Base-by-base conservation (phyloP, 2,888 invertebrate species). In the Chironomus riparius region DNA sequence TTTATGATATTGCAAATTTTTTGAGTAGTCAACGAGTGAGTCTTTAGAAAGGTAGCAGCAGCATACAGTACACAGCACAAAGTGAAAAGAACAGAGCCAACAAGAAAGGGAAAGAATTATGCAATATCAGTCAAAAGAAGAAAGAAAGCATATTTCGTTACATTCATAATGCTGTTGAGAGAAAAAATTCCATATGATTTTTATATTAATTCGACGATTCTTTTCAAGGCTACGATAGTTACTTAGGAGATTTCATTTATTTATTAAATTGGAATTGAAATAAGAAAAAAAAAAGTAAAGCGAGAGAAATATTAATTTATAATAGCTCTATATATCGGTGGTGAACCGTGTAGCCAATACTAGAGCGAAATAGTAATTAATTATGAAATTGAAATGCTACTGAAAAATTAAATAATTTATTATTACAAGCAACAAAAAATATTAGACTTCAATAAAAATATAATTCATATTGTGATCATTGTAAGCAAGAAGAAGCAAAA, bases 381-480 rank as follows among this genome's bases (percentile, higher is more conserved):
- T 74, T 74, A 74, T 74, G 74, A 74, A 74, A 74, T 74, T 56
- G 74, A 74, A 74, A 74, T 74, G n/a, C 56, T 56, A 7, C 56
- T 56, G 56, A 56, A 18, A 56, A 56, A 15, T 15, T 56, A 56
- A 56, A 56, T 56, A 56, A 56, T 56, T 56, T 56, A 56, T 56
- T 56, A 10, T 38, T 38, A 38, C 38, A 38, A 38, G 10, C 38
- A 18, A 56, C 18, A 50, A n/a, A 50, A 15, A 15, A 18, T 18
- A 18, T 15, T 56, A 56, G 56, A 56, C 56, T 56, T 18, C 7
- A 56, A 50, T 15, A 38, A 38, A 38, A 38, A 38, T 10, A 38
- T 38, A 15, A 56, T 50, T 48, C 48, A 48, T 50, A 50, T 65
- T 65, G 65, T 65, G 65, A 65, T 24, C n/a, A 15, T 15, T 22